These are phyloP conservation scores for Harpalus rubripes DNA, from an alignment of 2,888 invertebrate genomes.

Conservation along the genomic window DNA sequence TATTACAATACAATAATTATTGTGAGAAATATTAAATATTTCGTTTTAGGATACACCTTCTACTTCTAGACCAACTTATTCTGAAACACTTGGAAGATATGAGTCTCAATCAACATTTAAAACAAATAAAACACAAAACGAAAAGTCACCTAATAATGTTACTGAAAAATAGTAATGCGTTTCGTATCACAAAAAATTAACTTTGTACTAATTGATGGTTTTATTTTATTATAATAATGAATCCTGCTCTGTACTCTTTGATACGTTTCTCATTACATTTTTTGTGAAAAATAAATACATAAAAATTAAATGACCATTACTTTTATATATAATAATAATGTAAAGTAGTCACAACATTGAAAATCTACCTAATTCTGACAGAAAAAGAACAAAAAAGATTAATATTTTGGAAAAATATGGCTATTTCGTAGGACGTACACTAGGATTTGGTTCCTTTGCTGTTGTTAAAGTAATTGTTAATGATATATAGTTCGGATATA, in stretches of 20 bases:
- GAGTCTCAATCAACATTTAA: background rate
- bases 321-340: slow-evolving; percentile 24
- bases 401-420: slow-evolving; percentile 90
- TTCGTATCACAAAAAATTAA: slow-evolving; percentile 6
- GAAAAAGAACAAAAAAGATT: slow-evolving; percentile 75
- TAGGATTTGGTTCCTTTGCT: slow-evolving; percentile 90
- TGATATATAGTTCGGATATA: slow-evolving; percentile 27
- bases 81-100: slow-evolving; percentile 63
- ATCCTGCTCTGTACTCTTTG: slow-evolving; percentile 65
- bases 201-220: slow-evolving; percentile 48
- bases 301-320: slow-evolving; percentile 22
- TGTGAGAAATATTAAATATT: background rate
- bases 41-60: slow-evolving; percentile 40
- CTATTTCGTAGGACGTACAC: slow-evolving; percentile 86
- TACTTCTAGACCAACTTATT: slow-evolving; percentile 64
- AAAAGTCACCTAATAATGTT: background rate
- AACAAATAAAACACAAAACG: slow-evolving; percentile 3
- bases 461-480: slow-evolving; percentile 83
- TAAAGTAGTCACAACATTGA: slow-evolving; percentile 28
- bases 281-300: slow-evolving; percentile 58
- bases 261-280: slow-evolving; percentile 63
- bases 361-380: slow-evolving; percentile 68
- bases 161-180: background rate
- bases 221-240: slow-evolving; percentile 65
- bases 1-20: background rate